A percentile compares a stretch with the other conserved stretches of the same genome.
These are phyloP conservation scores for Poecilia gillii DNA, from an alignment of 2,797 vertebrate species.

Conservation along the genomic window DNA sequence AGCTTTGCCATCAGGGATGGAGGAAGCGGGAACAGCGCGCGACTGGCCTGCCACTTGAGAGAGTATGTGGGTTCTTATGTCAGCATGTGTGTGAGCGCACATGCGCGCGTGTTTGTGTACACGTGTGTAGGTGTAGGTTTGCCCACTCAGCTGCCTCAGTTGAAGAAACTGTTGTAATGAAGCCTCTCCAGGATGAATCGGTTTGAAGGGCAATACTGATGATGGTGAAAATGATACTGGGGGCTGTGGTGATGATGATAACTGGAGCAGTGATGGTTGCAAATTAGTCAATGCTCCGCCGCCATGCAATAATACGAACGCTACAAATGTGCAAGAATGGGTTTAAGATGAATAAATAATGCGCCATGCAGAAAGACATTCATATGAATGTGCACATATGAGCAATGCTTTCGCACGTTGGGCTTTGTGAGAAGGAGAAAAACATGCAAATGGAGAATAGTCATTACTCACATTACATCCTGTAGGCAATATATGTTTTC, in stretches of 20 bases:
- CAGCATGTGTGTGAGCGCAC: constrained; percentile 19
- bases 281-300: constrained; percentile 33
- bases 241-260: constrained; percentile 18
- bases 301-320: constrained; percentile 6
- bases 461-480: constrained; percentile 25
- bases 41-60: constrained; percentile 62
- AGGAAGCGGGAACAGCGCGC: constrained; percentile 70
- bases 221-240: constrained; percentile 25
- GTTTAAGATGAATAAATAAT: constrained; percentile 13
- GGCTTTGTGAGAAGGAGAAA: constrained; percentile 1
- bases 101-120: constrained; percentile 1
- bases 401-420: constrained; percentile 23
- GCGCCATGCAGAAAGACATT: background rate
- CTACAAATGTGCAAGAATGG: constrained; percentile 6
- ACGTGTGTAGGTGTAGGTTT: constrained; percentile 6
- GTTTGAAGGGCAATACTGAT: constrained; percentile 26
- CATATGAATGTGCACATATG: background rate
- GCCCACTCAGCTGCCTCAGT: constrained; percentile 33
- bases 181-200: constrained; percentile 31
- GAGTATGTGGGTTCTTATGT: constrained; percentile 53
- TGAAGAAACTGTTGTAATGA: constrained; percentile 41
- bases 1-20: constrained; percentile 75
- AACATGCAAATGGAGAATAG: constrained; percentile 19
- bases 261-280: constrained; percentile 22
- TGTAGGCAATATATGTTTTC: constrained; percentile 22